phyloP scores from a whole-genome alignment of 37 sponge, comb jelly and placozoan species.

The Cladorhizidae sp. region DNA sequence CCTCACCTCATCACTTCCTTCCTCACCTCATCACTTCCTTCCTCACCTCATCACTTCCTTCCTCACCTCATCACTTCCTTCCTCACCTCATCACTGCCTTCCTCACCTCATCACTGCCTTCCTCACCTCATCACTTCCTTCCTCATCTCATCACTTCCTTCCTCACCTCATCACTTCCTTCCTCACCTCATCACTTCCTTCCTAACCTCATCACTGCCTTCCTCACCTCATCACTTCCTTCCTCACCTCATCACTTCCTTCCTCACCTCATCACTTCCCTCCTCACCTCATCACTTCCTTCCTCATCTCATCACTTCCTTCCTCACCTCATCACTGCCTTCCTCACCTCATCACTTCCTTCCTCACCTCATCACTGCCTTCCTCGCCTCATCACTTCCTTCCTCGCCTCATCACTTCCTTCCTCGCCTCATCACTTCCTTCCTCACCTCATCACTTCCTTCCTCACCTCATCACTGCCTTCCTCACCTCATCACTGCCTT shows the following conservation, averaged over 20 bases:
- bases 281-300: background rate
- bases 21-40: background rate
- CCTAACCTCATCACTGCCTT: background rate
- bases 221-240: background rate
- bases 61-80: slow-evolving; percentile 14
- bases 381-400: no score
- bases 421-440: no score
- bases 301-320: background rate
- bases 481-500: background rate
- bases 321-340: background rate
- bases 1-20: background rate
- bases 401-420: background rate
- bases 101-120: background rate
- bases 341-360: background rate
- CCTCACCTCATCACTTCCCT: no score
- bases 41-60: slow-evolving; percentile 8
- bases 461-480: background rate
- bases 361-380: background rate
- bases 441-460: background rate
- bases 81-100: background rate
- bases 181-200: no score
- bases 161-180: background rate
- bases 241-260: background rate
- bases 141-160: no score
- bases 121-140: background rate